Conservation (phyloP, 2,888 invertebrate genomes). For the Spodoptera exigua region DNA sequence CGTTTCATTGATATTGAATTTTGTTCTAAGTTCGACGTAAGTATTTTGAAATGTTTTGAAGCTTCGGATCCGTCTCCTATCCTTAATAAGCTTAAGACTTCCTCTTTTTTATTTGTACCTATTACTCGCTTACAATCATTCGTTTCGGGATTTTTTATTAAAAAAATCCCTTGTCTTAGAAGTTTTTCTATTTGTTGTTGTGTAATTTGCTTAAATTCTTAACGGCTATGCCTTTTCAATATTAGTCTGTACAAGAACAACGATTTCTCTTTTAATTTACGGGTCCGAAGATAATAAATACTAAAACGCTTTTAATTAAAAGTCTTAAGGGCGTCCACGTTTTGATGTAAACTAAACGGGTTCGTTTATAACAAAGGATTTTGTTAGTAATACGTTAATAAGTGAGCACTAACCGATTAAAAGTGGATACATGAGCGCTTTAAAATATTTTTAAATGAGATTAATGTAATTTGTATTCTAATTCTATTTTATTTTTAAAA, state of each 20-base stretch:
- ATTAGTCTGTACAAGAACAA: slow-evolving; percentile 49
- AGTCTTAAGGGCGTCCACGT: slow-evolving; percentile 58
- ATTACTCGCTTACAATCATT: slow-evolving; percentile 74
- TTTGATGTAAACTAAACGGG: slow-evolving; percentile 50
- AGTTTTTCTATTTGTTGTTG: slow-evolving; percentile 74
- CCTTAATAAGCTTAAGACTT: slow-evolving; percentile 78
- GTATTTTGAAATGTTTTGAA: slow-evolving; percentile 80
- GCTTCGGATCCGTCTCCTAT: slow-evolving; percentile 70
- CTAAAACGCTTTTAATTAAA: slow-evolving; percentile 69
- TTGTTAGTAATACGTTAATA: slow-evolving; percentile 21
- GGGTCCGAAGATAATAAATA: slow-evolving; percentile 66
- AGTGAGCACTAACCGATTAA: slow-evolving; percentile 7
- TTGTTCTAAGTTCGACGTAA: slow-evolving; percentile 80
- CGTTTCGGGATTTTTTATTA: slow-evolving; percentile 64
- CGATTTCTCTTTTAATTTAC: slow-evolving; percentile 65
- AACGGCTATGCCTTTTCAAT: slow-evolving; percentile 67
- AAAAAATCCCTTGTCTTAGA: slow-evolving; percentile 61
- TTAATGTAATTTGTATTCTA: no score
- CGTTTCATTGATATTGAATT: slow-evolving; percentile 85
- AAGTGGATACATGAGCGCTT: slow-evolving; percentile 1
- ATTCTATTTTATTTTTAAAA: no score
- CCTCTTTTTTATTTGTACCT: slow-evolving; percentile 70
- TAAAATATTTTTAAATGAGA: no score
- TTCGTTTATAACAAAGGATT: slow-evolving; percentile 42
- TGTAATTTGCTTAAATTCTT: slow-evolving; percentile 76